Percentiles rank a stretch among this genome's conserved stretches.
Conservation (phyloP, 2,797 vertebrate species). For the Hypotaenidia philippensis region DNA sequence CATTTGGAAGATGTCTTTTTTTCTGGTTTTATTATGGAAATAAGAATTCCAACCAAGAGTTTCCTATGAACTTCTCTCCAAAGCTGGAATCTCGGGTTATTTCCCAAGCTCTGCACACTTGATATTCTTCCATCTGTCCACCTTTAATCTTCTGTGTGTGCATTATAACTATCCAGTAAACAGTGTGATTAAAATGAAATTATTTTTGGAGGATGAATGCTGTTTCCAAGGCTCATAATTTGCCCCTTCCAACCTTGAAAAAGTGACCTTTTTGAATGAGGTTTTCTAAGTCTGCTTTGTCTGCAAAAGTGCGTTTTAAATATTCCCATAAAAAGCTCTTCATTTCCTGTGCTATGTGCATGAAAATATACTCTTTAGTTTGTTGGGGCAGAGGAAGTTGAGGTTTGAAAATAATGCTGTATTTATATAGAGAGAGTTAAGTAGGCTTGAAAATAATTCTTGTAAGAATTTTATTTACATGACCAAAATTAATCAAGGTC, state of each 20-base stretch:
- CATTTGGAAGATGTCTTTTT: not conserved
- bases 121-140: not conserved
- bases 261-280: not conserved
- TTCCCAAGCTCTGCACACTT: not conserved
- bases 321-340: conserved; percentile 18
- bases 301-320: conserved; percentile 45
- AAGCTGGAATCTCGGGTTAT: not conserved
- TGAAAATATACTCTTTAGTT: not conserved
- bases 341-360: conserved; percentile 13
- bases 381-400: not conserved
- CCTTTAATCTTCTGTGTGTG: not conserved
- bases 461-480: conserved; percentile 41
- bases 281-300: conserved; percentile 23
- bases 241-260: not conserved
- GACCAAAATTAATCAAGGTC: conserved; percentile 49
- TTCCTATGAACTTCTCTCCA: not conserved
- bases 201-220: not conserved
- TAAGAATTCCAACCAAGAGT: not conserved
- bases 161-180: not conserved
- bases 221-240: not conserved
- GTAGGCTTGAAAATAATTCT: conserved; percentile 30
- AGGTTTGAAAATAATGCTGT: conserved; percentile 31
- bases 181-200: not conserved
- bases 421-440: conserved; percentile 8
- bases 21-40: conserved; percentile 35